Evolutionary conservation across 2,113 vertebrate genomes (phyloP).

Genomic region (Willisornis vidua): DNA sequence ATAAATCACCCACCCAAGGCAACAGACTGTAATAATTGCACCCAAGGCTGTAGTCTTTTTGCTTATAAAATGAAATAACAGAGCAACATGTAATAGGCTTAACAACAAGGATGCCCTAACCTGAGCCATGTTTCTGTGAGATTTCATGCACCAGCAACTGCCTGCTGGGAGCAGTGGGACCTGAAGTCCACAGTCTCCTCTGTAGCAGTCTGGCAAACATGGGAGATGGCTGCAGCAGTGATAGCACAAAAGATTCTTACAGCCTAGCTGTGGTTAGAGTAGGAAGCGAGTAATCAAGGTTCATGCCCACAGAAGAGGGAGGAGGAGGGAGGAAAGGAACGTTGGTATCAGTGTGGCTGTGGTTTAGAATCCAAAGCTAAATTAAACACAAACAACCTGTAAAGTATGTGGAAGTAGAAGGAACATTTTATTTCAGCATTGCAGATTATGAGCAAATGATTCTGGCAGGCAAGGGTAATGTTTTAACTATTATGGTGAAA

Average conservation of each 20-base stretch:
- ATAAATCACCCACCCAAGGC: background rate
- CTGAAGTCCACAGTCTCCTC: background rate
- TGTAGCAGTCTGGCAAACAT: background rate
- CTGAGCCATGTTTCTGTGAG: background rate
- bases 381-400: background rate
- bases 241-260: background rate
- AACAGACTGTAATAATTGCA: background rate
- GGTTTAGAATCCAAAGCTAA: background rate
- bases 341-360: background rate
- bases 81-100: background rate
- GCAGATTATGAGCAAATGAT: background rate
- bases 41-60: background rate
- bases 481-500: background rate
- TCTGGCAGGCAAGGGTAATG: background rate
- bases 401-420: background rate
- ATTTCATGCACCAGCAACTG: background rate
- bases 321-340: background rate
- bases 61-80: background rate
- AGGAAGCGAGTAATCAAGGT: background rate
- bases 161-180: rapidly evolving
- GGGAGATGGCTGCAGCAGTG: background rate
- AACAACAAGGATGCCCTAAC: background rate
- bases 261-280: background rate
- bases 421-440: background rate
- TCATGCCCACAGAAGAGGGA: background rate